Evolutionary conservation across 2,113 vertebrate species (phyloP).

Genomic region (Anoplopoma fimbria): DNA sequence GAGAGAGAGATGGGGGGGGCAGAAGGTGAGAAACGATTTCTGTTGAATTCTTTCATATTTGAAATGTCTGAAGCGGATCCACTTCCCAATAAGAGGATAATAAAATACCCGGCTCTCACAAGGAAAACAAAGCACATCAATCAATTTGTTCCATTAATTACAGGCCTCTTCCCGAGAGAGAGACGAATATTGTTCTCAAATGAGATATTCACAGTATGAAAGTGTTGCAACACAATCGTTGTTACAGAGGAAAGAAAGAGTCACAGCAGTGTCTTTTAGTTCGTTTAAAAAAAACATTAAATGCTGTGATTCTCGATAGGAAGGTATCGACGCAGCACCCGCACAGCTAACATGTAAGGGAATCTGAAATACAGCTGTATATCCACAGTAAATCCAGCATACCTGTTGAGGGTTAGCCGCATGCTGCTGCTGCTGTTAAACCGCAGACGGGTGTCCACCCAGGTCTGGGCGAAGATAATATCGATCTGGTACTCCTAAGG

Average conservation of each 20-base stretch:
- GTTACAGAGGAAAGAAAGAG: not conserved
- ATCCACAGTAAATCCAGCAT: not conserved
- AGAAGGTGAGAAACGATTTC: constrained; percentile 9
- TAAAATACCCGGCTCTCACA: constrained; percentile 36
- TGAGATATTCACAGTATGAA: constrained; percentile 53
- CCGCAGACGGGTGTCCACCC: constrained; percentile 94
- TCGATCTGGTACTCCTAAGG: constrained; percentile 98
- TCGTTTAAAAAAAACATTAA: not conserved
- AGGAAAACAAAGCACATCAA: constrained; percentile 63
- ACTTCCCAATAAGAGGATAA: constrained; percentile 49
- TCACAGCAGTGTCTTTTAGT: not conserved
- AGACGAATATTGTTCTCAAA: constrained; percentile 44
- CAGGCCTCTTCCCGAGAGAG: constrained; percentile 41
- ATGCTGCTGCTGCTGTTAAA: constrained; percentile 94
- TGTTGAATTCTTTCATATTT: constrained; percentile 12
- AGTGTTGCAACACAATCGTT: constrained; percentile 30
- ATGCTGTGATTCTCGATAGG: not conserved
- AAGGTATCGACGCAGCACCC: not conserved
- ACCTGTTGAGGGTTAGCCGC: constrained; percentile 94
- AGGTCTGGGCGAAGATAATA: constrained; percentile 97
- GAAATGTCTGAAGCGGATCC: constrained; percentile 17
- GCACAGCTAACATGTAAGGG: not conserved
- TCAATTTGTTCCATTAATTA: constrained; percentile 74
- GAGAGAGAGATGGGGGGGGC: not conserved
- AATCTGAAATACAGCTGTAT: not conserved